Evolutionary conservation across 2,113 vertebrate genomes (phyloP).

Genomic region (Desmodus rotundus): DNA sequence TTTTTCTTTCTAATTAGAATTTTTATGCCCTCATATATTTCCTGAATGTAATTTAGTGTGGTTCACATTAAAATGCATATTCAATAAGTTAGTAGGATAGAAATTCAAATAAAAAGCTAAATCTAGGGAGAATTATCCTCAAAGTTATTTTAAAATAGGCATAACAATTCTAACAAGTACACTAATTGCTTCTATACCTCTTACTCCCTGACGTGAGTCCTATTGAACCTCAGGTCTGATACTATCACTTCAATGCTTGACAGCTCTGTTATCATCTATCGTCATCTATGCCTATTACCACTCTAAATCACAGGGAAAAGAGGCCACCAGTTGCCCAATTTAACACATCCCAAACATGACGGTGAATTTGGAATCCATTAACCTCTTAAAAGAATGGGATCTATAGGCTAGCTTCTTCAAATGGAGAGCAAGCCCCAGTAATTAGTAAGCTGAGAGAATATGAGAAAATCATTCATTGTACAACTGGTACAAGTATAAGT

Average conservation of each 20-base stretch:
- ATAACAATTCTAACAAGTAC: background rate
- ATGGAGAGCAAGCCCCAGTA: background rate
- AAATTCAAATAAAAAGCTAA: background rate
- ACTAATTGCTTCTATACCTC: background rate
- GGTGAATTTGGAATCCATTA: background rate
- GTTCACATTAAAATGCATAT: slow-evolving; percentile 15
- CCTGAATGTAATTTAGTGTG: background rate
- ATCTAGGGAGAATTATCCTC: background rate
- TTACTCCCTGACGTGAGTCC: background rate
- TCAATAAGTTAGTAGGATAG: background rate
- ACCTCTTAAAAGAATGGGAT: background rate
- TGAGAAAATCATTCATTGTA: background rate
- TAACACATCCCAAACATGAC: background rate
- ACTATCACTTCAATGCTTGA: background rate
- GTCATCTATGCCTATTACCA: background rate
- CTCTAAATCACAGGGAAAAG: background rate
- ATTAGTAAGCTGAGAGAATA: background rate
- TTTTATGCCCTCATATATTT: background rate
- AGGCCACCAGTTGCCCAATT: background rate
- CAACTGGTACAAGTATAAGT: background rate
- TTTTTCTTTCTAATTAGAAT: slow-evolving; percentile 16
- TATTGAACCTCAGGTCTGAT: background rate
- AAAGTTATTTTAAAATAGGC: background rate
- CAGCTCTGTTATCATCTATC: background rate
- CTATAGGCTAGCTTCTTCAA: background rate